Evolutionary conservation across 2,797 vertebrate genomes (phyloP).

Genomic region (Fundulus diaphanus): DNA sequence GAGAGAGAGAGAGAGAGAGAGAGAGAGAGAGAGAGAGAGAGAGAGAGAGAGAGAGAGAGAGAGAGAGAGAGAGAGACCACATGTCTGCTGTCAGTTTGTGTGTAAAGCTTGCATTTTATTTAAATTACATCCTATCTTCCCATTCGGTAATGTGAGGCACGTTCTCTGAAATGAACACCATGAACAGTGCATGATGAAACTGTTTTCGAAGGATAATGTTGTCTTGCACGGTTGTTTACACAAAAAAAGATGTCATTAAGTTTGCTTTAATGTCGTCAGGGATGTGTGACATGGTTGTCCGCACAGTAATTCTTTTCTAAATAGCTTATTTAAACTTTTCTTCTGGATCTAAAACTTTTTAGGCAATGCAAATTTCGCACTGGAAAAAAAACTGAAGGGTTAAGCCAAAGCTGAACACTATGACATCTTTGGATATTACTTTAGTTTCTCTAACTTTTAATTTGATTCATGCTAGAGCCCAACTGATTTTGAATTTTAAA

Average conservation of each 20-base stretch:
- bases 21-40: too few relatives aligned
- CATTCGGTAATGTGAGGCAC: slow-evolving; percentile 43
- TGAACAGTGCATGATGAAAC: slow-evolving; percentile 59
- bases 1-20: not conserved
- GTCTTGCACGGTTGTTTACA: slow-evolving; percentile 48
- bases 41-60: not conserved
- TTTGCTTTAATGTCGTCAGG: slow-evolving; percentile 18
- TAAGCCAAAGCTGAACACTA: not conserved
- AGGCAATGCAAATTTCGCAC: not conserved
- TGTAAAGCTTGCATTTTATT: slow-evolving; percentile 22
- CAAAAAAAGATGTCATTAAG: slow-evolving; percentile 30
- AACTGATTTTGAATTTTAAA: not conserved
- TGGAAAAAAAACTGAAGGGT: not conserved
- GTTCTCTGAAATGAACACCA: slow-evolving; percentile 38
- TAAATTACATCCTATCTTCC: slow-evolving; percentile 29
- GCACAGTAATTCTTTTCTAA: slow-evolving; percentile 1
- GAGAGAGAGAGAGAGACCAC: not conserved
- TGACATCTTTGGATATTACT: slow-evolving; percentile 1
- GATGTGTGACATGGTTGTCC: slow-evolving; percentile 16
- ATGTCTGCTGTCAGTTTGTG: slow-evolving; percentile 8
- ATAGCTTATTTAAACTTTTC: slow-evolving; percentile 8
- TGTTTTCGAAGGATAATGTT: slow-evolving; percentile 54
- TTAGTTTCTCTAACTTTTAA: not conserved
- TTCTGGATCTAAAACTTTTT: slow-evolving; percentile 4
- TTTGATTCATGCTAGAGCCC: slow-evolving; percentile 4